Evolutionary conservation across 1,140 invertebrate species (phyloP).

Genomic region (Drosophila mauritiana): DNA sequence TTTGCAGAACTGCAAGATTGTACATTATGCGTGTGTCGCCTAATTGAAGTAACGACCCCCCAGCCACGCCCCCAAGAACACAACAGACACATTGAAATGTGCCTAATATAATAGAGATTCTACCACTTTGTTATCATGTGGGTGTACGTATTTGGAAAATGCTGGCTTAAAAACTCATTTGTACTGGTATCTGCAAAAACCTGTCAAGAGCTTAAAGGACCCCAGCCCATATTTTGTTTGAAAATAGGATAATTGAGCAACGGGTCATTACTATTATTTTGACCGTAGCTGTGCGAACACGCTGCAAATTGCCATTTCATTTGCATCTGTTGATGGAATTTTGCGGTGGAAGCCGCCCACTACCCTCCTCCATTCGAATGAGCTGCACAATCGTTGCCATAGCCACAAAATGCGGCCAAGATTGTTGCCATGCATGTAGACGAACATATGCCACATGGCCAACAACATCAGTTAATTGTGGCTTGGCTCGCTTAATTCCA

Average conservation of each 20-base stretch:
- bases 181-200: too few species aligned
- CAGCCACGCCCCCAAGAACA: background rate
- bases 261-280: background rate
- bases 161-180: background rate
- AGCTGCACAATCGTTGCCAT: conserved; percentile 34
- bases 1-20: background rate
- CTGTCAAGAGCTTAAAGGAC: too few species aligned
- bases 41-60: conserved; percentile 8
- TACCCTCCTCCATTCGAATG: conserved; percentile 17
- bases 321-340: conserved; percentile 49
- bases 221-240: too few species aligned
- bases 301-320: conserved; percentile 53
- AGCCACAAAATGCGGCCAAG: conserved; percentile 25
- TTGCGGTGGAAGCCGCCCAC: conserved; percentile 31
- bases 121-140: too few species aligned
- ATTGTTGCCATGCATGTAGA: background rate
- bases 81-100: background rate
- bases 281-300: conserved; percentile 1
- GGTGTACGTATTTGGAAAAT: too few species aligned
- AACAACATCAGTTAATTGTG: conserved; percentile 32
- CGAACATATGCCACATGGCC: background rate
- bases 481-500: conserved; percentile 33
- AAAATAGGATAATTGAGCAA: too few species aligned
- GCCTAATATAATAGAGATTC: background rate
- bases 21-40: conserved; percentile 17